A percentile compares a stretch with the other conserved stretches of the same genome.
Conservation (phyloP, 2,113 vertebrate genomes). For the Tragelaphus imberbis region DNA sequence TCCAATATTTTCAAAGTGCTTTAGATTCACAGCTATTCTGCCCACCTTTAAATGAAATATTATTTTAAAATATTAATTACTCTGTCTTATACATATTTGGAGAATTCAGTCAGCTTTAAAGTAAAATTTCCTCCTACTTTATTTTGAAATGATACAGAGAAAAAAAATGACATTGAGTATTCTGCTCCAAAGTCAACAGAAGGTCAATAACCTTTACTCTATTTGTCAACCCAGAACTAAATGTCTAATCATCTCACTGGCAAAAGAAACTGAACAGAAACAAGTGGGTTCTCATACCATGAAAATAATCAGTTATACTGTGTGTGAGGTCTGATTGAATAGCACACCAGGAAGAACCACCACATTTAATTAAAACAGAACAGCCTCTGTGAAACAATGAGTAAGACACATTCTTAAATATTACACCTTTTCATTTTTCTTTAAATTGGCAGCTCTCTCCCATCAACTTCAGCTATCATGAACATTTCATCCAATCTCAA, state of each 20-base stretch:
- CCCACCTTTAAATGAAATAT: background rate
- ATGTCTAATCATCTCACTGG: conserved; percentile 16
- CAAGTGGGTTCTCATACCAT: background rate
- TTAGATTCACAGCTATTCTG: background rate
- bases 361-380: conserved; percentile 54
- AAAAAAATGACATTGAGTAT: background rate
- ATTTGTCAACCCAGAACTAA: conserved; percentile 28
- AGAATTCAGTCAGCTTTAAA: background rate
- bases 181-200: conserved; percentile 34
- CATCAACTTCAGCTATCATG: conserved; percentile 15
- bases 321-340: background rate
- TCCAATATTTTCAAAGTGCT: background rate
- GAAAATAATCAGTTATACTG: conserved; percentile 9
- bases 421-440: conserved; percentile 1
- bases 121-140: background rate
- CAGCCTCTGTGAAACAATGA: conserved; percentile 31
- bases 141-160: background rate
- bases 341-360: background rate
- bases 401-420: background rate
- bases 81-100: background rate
- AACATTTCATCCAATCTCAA: conserved; percentile 14
- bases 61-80: background rate
- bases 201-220: conserved; percentile 22
- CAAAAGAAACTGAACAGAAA: conserved; percentile 35
- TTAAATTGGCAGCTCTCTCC: conserved; percentile 31